These are phyloP conservation scores for Argyra leucocephala DNA, from an alignment of 2,888 invertebrate species.

Conservation along the genomic window DNA sequence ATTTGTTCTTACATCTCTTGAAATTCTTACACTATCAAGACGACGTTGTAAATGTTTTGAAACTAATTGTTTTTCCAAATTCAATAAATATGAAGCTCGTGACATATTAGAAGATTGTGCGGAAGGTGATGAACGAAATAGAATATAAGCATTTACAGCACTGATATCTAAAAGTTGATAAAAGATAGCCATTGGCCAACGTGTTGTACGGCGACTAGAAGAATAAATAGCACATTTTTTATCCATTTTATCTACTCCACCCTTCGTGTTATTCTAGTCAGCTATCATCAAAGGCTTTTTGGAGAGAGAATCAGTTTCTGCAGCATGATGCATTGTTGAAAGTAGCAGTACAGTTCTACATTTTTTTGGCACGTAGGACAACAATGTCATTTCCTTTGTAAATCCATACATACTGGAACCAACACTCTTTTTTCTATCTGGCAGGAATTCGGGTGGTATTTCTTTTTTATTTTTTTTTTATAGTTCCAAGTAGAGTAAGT, in stretches of 20 bases:
- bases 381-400: conserved; percentile 19
- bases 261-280: conserved; percentile 20
- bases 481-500: conserved; percentile 21
- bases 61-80: too few relatives aligned
- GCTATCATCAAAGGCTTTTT: conserved; percentile 21
- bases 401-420: conserved; percentile 23
- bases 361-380: conserved; percentile 22
- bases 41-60: too few relatives aligned
- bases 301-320: conserved; percentile 17
- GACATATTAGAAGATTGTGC: too few relatives aligned
- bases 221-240: conserved; percentile 23
- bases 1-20: too few relatives aligned
- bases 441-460: conserved; percentile 17
- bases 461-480: conserved; percentile 21
- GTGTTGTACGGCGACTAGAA: conserved; percentile 22
- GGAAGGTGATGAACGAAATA: too few relatives aligned
- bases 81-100: too few relatives aligned
- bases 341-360: conserved; percentile 21
- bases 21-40: too few relatives aligned
- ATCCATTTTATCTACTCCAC: conserved; percentile 13
- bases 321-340: conserved; percentile 19
- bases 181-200: conserved; percentile 22
- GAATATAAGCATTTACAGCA: too few relatives aligned
- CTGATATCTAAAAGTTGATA: too few relatives aligned
- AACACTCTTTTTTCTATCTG: conserved; percentile 15